Conservation (phyloP, 2,888 invertebrate genomes). For the Lingula anatina region DNA sequence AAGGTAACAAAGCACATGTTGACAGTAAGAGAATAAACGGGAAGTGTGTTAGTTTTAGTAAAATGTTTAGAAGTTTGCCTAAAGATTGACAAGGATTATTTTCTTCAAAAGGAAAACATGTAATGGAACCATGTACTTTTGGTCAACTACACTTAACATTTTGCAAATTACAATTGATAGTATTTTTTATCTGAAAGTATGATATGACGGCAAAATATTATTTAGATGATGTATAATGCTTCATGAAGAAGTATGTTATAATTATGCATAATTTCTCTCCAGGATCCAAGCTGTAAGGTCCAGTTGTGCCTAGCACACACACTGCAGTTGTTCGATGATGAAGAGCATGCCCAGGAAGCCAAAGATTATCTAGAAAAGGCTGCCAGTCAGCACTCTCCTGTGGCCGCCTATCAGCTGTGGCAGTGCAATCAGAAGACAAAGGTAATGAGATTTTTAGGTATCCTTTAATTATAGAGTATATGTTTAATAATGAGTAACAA, state of each 20-base stretch:
- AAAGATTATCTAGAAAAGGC: slow-evolving; percentile 25
- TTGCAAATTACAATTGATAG: too few species aligned
- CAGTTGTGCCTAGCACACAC: slow-evolving; percentile 41
- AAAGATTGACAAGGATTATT: neutral
- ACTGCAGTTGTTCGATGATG: slow-evolving; percentile 27
- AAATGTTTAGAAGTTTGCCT: neutral
- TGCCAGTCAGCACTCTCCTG: slow-evolving; percentile 21
- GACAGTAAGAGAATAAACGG: neutral
- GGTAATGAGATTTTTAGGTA: slow-evolving; percentile 9
- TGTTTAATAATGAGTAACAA: too few species aligned
- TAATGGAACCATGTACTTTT: slow-evolving; percentile 1
- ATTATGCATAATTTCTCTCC: too few species aligned
- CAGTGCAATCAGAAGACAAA: slow-evolving; percentile 10
- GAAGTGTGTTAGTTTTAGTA: too few species aligned
- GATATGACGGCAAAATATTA: too few species aligned
- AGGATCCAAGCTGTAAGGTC: slow-evolving; percentile 31
- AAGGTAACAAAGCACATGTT: too few species aligned
- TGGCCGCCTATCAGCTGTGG: slow-evolving; percentile 37
- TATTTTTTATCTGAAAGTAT: too few species aligned
- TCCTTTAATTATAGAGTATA: too few species aligned
- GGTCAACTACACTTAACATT: too few species aligned
- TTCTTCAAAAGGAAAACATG: neutral
- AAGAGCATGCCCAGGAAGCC: slow-evolving; percentile 18
- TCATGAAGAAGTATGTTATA: too few species aligned
- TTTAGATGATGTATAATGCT: too few species aligned